These are phyloP conservation scores for Papilio elwesi DNA, from an alignment of 2,888 invertebrate genomes.

Conservation along the genomic window DNA sequence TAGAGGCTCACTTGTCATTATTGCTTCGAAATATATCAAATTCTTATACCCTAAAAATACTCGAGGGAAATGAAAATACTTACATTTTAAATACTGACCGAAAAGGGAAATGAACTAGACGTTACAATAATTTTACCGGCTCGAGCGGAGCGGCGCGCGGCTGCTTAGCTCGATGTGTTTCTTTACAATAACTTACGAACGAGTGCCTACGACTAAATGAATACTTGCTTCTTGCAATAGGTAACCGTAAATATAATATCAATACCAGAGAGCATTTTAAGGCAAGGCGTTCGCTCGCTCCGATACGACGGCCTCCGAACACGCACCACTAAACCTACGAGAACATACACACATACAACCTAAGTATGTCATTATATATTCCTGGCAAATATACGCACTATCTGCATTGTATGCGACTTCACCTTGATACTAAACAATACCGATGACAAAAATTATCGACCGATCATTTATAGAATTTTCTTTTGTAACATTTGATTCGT, in stretches of 20 bases:
- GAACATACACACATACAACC: neutral
- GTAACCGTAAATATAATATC: constrained; percentile 82
- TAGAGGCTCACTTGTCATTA: constrained; percentile 57
- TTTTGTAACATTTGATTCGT: neutral
- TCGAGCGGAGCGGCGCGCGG: constrained; percentile 58
- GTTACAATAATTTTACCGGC: constrained; percentile 70
- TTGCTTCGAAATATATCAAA: constrained; percentile 68
- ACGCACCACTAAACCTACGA: neutral
- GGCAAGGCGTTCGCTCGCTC: constrained; percentile 68
- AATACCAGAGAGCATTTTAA: constrained; percentile 79
- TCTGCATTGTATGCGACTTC: constrained; percentile 6
- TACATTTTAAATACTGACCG: constrained; percentile 83
- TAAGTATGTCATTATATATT: neutral
- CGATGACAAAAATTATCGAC: constrained; percentile 1
- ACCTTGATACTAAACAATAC: neutral
- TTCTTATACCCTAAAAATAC: constrained; percentile 69
- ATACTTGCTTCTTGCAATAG: constrained; percentile 82
- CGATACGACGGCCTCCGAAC: constrained; percentile 24
- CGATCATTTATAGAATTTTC: neutral
- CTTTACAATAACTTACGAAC: constrained; percentile 70
- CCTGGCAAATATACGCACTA: neutral
- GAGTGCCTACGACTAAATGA: constrained; percentile 71
- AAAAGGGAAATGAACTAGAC: constrained; percentile 82
- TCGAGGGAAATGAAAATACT: constrained; percentile 74
- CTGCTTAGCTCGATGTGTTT: constrained; percentile 65